Evolutionary conservation across 2,888 invertebrate genomes (phyloP), one percentile per base, ranked within the genome.

Genomic region (Metellina segmentata): DNA sequence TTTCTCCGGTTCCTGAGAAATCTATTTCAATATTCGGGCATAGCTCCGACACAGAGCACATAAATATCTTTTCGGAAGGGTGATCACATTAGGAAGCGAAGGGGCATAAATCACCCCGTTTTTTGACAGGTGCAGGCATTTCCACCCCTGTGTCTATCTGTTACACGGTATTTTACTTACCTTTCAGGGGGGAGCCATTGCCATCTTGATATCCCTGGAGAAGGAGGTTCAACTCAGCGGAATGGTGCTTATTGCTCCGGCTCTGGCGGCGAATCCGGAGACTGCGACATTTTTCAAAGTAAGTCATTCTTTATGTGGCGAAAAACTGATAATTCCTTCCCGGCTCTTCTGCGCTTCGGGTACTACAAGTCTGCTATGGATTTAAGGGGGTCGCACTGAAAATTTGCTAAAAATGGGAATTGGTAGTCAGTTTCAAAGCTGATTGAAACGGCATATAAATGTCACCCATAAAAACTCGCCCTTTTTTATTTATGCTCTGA

Each of bases 161-260:
- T 61, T 61, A 61, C 61, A 61, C 61, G 61, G 61, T 5, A 11
- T 61, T 61, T 61, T 61, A 61, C 61, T 61, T 61, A 61, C 61
- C 16, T 53, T 53, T n/a, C 61, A 85, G 90, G 89, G 89, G 6
- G 77, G 89, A 19, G 4, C 77, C 1, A 48, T 89, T 8, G 34
- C 89, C 5, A 34, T 78, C 6, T 34, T 83, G 49, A 52, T 77
- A 48, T 83, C 83, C 1, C 49, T 89, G 19, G 71, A 71, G 51
- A 89, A 78, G 69, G 78, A 78, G 70, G 19, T 89, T 13, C 51
- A 83, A 16, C 71, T 89, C 2, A 83, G 72, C 16, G 89, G 89
- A 51, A 53, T 89, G 52, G 89, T 89, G n/a, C 70, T 89, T 6
- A 78, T 89, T 20, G 89, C 89, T 16, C 89, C 89, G 11, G 89